Evolutionary conservation across 2,888 invertebrate species (phyloP).

Genomic region (Agrochola lychnidis): DNA sequence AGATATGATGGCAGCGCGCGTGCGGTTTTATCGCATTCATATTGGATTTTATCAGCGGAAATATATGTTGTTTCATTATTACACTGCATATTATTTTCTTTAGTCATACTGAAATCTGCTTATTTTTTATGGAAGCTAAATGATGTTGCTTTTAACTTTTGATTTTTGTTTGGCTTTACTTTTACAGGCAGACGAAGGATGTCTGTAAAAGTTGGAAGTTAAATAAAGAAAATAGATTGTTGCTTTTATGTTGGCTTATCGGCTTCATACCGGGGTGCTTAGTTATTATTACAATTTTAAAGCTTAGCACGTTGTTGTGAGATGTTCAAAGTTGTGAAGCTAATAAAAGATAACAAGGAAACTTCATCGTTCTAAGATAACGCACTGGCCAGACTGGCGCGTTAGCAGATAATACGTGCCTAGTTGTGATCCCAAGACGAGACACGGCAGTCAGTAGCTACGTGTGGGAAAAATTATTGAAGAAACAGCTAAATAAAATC

Average conservation of each 20-base stretch:
- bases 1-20: slow-evolving; percentile 51
- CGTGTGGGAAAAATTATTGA: not conserved
- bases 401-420: no score
- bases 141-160: slow-evolving; percentile 47
- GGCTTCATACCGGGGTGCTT: slow-evolving; percentile 21
- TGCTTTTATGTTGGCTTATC: slow-evolving; percentile 24
- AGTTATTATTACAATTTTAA: slow-evolving; percentile 49
- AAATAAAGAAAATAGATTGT: slow-evolving; percentile 35
- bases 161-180: slow-evolving; percentile 32
- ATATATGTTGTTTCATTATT: slow-evolving; percentile 60
- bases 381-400: slow-evolving; percentile 10
- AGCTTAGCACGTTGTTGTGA: slow-evolving; percentile 38
- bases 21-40: slow-evolving; percentile 61
- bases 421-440: not conserved
- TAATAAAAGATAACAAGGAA: slow-evolving; percentile 56
- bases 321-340: slow-evolving; percentile 39
- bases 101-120: slow-evolving; percentile 40
- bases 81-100: slow-evolving; percentile 54
- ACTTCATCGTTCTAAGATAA: slow-evolving; percentile 32
- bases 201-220: slow-evolving; percentile 34
- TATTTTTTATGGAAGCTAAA: slow-evolving; percentile 20
- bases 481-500: not conserved
- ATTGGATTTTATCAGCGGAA: slow-evolving; percentile 50
- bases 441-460: not conserved
- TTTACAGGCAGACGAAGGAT: not conserved